Base-by-base conservation (phyloP, 2,888 invertebrate species). In the Mechanitis mazaeus region DNA sequence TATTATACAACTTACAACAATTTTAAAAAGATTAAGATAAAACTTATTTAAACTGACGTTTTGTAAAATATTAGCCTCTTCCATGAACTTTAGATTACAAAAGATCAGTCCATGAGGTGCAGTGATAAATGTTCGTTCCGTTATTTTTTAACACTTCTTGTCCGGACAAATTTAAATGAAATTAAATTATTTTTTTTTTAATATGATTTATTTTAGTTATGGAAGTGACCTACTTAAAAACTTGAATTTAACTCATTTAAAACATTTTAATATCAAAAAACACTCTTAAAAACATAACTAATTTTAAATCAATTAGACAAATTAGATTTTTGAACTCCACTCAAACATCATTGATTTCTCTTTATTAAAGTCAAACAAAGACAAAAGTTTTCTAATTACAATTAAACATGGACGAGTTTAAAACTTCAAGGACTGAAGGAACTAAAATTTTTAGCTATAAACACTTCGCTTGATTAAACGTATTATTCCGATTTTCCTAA, bases 361-460 rank as follows among this genome's bases (percentile, higher is more conserved):
- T 63, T 55, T 67, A 66, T 66, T 66, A 63, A 68, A 66, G 64
- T 58, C 64, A 65, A 66, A 67, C 69, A 69, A 65, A 63, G 61
- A 60, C 65, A 31, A 59, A 71, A 71, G 64, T 69, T 69, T 71
- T 67, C 68, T 69, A 64, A 69, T 69, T 63, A 67, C 64, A 64
- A 63, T 61, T 68, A 61, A 61, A 67, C 58, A 55, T 61, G 59
- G 50, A 55, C 58, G 58, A 62, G 64, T 61, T 58, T 59, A 54
- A 60, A 67, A 67, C 65, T 68, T 59, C 62, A 63, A 63, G 62
- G 62, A 54, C 53, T 31, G 33, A 45, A 28, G 12, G 31, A 45
- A 58, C 33, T 54, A 28, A 33, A 42, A 54, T 58, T 54, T 58
- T 58, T 58, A 58, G 53, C 58, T 54, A 58, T 54, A 58, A 58